These are phyloP conservation scores for Cavia porcellus DNA, from an alignment of 2,113 vertebrate species.

Conservation along the genomic window DNA sequence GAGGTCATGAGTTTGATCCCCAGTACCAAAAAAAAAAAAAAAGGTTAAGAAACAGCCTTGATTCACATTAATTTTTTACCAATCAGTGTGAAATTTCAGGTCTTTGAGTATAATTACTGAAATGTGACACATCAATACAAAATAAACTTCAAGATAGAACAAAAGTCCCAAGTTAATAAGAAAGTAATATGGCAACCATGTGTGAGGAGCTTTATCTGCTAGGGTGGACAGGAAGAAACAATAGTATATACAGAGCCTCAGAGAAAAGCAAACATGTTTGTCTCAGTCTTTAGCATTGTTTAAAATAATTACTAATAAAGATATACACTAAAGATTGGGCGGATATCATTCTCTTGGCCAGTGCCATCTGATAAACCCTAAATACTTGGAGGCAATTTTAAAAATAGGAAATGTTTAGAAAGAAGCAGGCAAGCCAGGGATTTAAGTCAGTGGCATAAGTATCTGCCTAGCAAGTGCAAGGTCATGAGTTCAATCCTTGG, in stretches of 20 bases:
- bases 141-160: not conserved
- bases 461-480: too few species aligned
- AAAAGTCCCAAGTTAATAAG: not conserved
- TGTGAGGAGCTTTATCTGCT: not conserved
- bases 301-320: not conserved
- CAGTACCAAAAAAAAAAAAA: too few species aligned
- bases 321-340: not conserved
- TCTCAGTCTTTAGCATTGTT: not conserved
- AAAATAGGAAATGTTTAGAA: not conserved
- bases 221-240: not conserved
- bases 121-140: not conserved
- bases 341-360: not conserved
- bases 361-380: not conserved
- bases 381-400: not conserved
- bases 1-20: too few species aligned
- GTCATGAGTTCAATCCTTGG: too few species aligned
- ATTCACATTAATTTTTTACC: constrained; percentile 47
- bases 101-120: constrained; percentile 27
- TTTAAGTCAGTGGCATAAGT: too few species aligned
- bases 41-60: not conserved
- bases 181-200: not conserved
- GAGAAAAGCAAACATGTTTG: not conserved
- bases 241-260: not conserved
- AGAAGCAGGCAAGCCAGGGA: not conserved
- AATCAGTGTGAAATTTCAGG: not conserved